Percentiles rank a stretch among this genome's conserved stretches.
Evolutionary conservation across 2,113 vertebrate species (phyloP).

Genomic region (Actenoides lindsayi): DNA sequence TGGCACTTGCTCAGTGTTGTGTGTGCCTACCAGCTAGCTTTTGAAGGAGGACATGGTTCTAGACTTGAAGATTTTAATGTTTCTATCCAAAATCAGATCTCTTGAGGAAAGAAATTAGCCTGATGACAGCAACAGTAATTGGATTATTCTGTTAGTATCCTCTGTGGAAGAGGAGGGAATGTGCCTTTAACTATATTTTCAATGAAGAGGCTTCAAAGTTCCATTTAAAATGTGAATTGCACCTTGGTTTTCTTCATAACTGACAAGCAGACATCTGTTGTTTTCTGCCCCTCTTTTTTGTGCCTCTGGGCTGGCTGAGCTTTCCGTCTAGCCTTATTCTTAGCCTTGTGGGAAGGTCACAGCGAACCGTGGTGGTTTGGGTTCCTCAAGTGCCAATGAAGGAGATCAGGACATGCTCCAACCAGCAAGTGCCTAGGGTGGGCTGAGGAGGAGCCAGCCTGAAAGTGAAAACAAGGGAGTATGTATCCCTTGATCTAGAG

Average conservation of each 20-base stretch:
- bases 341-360: neutral
- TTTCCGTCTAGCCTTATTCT: neutral
- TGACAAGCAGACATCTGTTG: neutral
- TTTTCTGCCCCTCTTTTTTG: neutral
- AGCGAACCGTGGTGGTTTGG: neutral
- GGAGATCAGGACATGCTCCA: neutral
- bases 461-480: neutral
- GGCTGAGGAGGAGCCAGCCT: neutral
- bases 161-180: neutral
- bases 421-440: neutral
- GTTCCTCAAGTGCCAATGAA: neutral
- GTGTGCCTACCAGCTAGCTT: neutral
- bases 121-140: slow-evolving; percentile 3
- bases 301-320: neutral
- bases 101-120: slow-evolving; percentile 6
- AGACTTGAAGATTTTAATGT: neutral
- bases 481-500: neutral
- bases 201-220: neutral
- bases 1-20: neutral
- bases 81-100: neutral
- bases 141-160: neutral
- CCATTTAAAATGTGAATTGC: slow-evolving; percentile 9
- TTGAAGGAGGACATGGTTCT: neutral
- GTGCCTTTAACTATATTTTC: neutral
- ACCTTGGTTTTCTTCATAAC: neutral